A percentile compares a stretch with the other conserved stretches of the same genome.
Conservation (phyloP, 64 coral and sea anemone genomes). For the Orbicella faveolata region DNA sequence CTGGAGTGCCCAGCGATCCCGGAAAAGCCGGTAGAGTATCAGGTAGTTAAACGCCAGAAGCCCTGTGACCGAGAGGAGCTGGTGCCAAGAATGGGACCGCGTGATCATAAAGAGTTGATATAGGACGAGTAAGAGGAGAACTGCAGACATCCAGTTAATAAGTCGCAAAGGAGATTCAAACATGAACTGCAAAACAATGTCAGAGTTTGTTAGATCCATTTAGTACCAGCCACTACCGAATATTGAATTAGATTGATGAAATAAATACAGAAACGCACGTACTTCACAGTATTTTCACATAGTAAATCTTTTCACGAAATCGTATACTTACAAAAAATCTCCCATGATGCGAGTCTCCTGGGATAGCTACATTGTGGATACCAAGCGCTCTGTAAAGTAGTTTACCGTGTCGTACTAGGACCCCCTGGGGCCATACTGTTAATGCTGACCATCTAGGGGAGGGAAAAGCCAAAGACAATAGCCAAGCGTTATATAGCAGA, state of each 20-base stretch:
- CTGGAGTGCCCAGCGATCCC: slow-evolving; percentile 98
- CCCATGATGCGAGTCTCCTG: slow-evolving; percentile 90
- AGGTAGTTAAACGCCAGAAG: slow-evolving; percentile 93
- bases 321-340: slow-evolving; percentile 96
- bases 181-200: slow-evolving; percentile 70
- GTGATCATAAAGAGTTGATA: slow-evolving; percentile 92
- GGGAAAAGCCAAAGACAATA: not conserved
- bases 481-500: not conserved
- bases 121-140: slow-evolving; percentile 69
- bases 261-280: not conserved
- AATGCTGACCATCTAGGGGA: slow-evolving; percentile 83
- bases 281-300: no score
- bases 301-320: not conserved
- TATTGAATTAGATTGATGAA: not conserved
- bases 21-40: slow-evolving; percentile 83
- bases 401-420: slow-evolving; percentile 89
- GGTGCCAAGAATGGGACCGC: slow-evolving; percentile 84
- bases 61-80: slow-evolving; percentile 80
- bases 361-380: slow-evolving; percentile 96
- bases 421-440: slow-evolving; percentile 94
- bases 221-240: not conserved
- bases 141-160: slow-evolving; percentile 80
- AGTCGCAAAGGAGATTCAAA: slow-evolving; percentile 93
- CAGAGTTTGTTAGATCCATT: no score
- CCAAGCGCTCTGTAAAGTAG: slow-evolving; percentile 82